Conservation (phyloP, 2,888 invertebrate genomes). For the Chironomus tentans region DNA sequence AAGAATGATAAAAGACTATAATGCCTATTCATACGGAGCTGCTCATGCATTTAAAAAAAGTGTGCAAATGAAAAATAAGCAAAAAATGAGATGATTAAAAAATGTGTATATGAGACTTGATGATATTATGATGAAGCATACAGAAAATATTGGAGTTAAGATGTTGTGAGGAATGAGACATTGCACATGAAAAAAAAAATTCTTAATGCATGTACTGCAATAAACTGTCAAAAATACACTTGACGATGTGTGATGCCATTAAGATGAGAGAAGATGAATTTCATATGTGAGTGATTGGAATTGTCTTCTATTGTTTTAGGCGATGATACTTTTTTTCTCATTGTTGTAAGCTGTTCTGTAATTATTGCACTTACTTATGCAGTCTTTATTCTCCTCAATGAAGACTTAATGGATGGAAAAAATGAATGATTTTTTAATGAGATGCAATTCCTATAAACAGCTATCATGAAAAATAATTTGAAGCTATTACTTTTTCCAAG, state of each 20-base stretch:
- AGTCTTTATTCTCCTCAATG: too few species aligned
- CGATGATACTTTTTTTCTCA: background rate
- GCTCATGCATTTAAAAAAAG: slow-evolving; percentile 1
- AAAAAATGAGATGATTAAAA: slow-evolving; percentile 19
- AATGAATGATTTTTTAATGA: too few species aligned
- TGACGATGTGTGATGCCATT: background rate
- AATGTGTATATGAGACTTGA: background rate
- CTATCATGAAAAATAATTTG: too few species aligned
- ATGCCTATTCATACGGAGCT: slow-evolving; percentile 7
- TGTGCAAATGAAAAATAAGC: slow-evolving; percentile 21
- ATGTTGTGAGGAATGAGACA: background rate
- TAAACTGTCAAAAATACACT: background rate
- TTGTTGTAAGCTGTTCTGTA: too few species aligned
- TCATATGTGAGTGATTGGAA: background rate
- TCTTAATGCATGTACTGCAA: background rate
- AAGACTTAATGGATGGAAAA: too few species aligned
- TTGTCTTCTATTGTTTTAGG: background rate
- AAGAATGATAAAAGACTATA: slow-evolving; percentile 14
- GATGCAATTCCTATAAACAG: too few species aligned
- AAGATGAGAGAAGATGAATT: background rate
- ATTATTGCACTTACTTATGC: too few species aligned
- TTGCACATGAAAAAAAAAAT: too few species aligned
- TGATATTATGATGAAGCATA: background rate
- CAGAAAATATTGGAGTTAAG: background rate
- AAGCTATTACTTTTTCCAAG: too few species aligned